phyloP scores from a whole-genome alignment of 1,140 invertebrate genomes.

The Dysdera silvatica region DNA sequence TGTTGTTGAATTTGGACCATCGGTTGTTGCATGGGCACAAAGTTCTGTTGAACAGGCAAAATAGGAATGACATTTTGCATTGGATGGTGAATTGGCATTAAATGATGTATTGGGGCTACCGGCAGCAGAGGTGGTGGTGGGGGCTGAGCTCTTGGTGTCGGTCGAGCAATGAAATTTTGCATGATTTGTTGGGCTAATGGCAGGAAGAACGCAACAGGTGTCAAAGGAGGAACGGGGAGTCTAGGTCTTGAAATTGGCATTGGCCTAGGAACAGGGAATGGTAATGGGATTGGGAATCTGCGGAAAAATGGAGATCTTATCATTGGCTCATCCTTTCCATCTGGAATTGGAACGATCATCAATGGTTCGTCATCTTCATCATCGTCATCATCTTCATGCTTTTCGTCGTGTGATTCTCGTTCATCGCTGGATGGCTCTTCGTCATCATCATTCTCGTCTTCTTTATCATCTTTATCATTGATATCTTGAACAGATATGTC shows the following conservation, averaged over 20 bases:
- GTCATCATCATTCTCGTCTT: conserved; percentile 11
- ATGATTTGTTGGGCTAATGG: conserved; percentile 26
- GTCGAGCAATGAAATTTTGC: conserved; percentile 10
- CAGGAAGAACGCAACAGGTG: conserved; percentile 25
- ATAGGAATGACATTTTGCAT: conserved; percentile 19
- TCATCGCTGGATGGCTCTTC: background rate
- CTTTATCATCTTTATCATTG: conserved; percentile 22
- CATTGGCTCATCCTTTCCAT: conserved; percentile 9
- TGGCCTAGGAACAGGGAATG: background rate
- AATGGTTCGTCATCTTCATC: conserved; percentile 20
- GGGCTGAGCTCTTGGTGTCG: conserved; percentile 12
- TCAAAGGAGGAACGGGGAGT: conserved; percentile 22
- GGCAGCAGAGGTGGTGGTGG: background rate
- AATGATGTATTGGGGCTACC: conserved; percentile 6
- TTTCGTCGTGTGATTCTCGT: background rate
- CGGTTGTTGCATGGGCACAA: conserved; percentile 11
- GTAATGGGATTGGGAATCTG: conserved; percentile 19
- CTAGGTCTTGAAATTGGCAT: conserved; percentile 5
- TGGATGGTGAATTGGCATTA: background rate
- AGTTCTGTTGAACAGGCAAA: background rate
- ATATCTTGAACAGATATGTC: conserved; percentile 12
- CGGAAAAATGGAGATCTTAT: conserved; percentile 15
- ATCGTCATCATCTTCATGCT: background rate
- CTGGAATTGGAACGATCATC: conserved; percentile 25
- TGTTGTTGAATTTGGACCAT: background rate